Conservation (phyloP, 2,888 invertebrate genomes). For the Isotomurus palustris region DNA sequence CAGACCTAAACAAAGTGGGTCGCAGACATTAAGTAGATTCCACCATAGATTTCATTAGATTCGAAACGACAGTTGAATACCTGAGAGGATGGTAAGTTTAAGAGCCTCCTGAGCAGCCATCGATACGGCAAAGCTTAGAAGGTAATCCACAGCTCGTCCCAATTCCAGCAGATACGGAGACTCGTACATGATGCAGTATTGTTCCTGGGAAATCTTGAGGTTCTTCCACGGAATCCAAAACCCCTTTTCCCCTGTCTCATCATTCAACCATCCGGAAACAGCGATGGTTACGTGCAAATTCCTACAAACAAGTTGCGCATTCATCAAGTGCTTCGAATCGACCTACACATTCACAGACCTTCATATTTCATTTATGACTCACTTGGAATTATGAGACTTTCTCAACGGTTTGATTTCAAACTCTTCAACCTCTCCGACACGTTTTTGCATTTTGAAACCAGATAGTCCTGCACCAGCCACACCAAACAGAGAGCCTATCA, state of each 20-base stretch:
- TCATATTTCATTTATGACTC: conserved; percentile 10
- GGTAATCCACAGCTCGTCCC: conserved; percentile 60
- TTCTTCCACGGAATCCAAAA: conserved; percentile 57
- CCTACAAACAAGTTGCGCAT: conserved; percentile 41
- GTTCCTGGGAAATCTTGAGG: conserved; percentile 58
- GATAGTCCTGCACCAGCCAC: conserved; percentile 63
- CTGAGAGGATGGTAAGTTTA: conserved; percentile 60
- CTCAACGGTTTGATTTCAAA: conserved; percentile 60
- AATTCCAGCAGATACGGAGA: conserved; percentile 58
- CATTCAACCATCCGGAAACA: conserved; percentile 62
- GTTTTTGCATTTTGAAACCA: conserved; percentile 65
- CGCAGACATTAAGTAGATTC: background rate
- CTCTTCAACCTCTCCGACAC: conserved; percentile 62
- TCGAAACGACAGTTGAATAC: conserved; percentile 49
- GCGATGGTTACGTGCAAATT: conserved; percentile 61
- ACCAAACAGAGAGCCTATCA: conserved; percentile 61
- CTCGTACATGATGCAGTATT: conserved; percentile 62
- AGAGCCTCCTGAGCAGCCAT: conserved; percentile 62
- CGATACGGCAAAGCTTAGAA: conserved; percentile 57
- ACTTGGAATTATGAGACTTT: conserved; percentile 39
- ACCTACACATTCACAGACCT: background rate
- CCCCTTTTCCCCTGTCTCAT: conserved; percentile 51
- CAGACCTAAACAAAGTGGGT: conserved; percentile 52
- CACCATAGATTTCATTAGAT: background rate
- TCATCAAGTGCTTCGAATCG: background rate